These are phyloP conservation scores for Aethes cnicana DNA, from an alignment of 2,888 invertebrate genomes.

Conservation along the genomic window DNA sequence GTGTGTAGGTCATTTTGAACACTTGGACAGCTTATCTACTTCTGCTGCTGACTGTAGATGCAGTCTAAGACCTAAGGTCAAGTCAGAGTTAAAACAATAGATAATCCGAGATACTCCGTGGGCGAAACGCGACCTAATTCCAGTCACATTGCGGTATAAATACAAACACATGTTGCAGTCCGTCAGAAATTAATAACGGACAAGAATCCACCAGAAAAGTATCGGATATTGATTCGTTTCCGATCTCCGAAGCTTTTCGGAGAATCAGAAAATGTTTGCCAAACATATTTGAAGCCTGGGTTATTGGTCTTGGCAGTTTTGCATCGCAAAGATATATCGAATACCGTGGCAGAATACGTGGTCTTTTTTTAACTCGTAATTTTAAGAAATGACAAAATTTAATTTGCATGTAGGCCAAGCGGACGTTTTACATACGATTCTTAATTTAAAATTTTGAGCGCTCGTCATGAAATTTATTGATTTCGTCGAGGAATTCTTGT, in stretches of 20 bases:
- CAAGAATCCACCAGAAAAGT: constrained; percentile 23
- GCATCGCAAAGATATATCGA: no score
- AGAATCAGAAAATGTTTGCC: constrained; percentile 8
- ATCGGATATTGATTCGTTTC: constrained; percentile 15
- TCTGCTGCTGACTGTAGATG: background rate
- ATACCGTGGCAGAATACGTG: no score
- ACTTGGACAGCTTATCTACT: no score
- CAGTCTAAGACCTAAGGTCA: background rate
- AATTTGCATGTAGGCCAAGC: no score
- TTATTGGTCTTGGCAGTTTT: background rate
- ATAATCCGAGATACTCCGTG: constrained; percentile 10
- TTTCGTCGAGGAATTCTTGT: no score
- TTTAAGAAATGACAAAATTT: no score
- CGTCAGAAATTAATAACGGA: constrained; percentile 24
- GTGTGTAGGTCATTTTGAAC: no score
- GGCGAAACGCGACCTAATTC: constrained; percentile 14
- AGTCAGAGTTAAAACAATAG: constrained; percentile 9
- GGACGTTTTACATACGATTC: no score
- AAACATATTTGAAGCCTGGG: background rate
- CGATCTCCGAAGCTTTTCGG: constrained; percentile 5
- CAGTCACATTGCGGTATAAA: constrained; percentile 22
- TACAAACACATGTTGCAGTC: constrained; percentile 24
- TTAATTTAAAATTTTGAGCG: no score
- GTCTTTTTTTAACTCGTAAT: no score
- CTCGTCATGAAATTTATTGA: no score